Percentiles rank a stretch among this genome's conserved stretches.
phyloP scores from a whole-genome alignment of 2,113 vertebrate genomes.

The Pygoscelis adeliae region DNA sequence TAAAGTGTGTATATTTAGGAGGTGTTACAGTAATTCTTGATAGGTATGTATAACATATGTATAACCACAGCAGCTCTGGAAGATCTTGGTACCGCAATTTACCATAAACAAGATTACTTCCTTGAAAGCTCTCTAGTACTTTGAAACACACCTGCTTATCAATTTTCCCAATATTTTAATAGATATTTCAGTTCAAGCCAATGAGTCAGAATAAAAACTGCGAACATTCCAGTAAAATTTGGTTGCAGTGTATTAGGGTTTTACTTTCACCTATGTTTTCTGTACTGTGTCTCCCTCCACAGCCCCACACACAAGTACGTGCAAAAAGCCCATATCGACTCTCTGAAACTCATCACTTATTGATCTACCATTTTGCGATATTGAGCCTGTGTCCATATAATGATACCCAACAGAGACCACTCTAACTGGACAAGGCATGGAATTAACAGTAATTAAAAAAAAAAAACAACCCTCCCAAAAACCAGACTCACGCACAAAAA shows the following conservation, averaged over 20 bases:
- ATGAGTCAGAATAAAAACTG: neutral
- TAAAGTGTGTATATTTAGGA: neutral
- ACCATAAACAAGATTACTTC: neutral
- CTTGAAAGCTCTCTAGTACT: neutral
- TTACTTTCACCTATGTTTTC: neutral
- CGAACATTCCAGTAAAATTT: neutral
- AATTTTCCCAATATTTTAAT: neutral
- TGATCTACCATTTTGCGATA: neutral
- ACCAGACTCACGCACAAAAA: neutral
- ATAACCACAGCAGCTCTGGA: neutral
- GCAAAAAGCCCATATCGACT: neutral
- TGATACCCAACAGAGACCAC: neutral
- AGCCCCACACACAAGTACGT: neutral
- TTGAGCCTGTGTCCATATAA: neutral
- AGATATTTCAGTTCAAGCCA: neutral
- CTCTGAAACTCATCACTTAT: neutral
- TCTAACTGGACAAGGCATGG: neutral
- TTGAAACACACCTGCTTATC: neutral
- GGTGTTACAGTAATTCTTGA: neutral
- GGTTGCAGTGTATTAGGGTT: neutral
- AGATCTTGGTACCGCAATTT: neutral
- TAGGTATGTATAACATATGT: neutral
- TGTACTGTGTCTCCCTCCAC: neutral
- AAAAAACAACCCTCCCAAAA: neutral
- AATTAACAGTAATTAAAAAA: neutral